Percentiles rank a stretch among this genome's conserved stretches.
Conservation (phyloP, 2,888 invertebrate genomes). For the Caenorhabditis virilis region DNA sequence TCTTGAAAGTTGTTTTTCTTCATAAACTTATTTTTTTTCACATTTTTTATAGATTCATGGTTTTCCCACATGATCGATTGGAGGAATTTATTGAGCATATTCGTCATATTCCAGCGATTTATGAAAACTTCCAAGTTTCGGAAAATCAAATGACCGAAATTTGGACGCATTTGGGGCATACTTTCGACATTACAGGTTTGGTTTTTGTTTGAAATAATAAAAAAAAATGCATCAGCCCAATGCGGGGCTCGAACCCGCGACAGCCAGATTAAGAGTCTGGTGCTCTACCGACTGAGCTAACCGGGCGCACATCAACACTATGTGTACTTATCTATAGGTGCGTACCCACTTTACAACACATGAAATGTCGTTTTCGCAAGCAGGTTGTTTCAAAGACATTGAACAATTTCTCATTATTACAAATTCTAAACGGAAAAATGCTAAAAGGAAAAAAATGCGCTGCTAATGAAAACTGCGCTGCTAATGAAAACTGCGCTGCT, state of each 20-base stretch:
- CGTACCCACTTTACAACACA: too few relatives aligned
- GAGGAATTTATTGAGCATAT: constrained; percentile 27
- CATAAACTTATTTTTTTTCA: neutral
- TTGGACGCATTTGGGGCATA: constrained; percentile 30
- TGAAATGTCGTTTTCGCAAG: too few relatives aligned
- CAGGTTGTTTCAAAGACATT: too few relatives aligned
- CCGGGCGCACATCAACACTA: constrained; percentile 54
- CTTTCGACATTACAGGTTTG: too few relatives aligned
- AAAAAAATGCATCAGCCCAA: constrained; percentile 49
- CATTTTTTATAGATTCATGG: neutral
- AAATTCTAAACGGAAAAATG: too few relatives aligned
- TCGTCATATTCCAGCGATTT: constrained; percentile 23
- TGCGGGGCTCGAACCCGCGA: constrained; percentile 67
- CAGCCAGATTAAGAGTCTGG: constrained; percentile 67
- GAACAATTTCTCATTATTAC: too few relatives aligned
- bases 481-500: too few relatives aligned
- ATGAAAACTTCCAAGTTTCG: neutral
- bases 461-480: too few relatives aligned
- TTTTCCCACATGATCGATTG: neutral
- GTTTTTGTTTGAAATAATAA: too few relatives aligned
- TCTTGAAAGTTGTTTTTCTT: constrained; percentile 4
- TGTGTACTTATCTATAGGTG: too few relatives aligned
- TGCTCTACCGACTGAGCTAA: constrained; percentile 68
- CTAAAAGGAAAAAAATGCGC: too few relatives aligned
- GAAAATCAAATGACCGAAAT: constrained; percentile 15